Conservation (phyloP, 2,888 invertebrate species). For the Aromia moschata region DNA sequence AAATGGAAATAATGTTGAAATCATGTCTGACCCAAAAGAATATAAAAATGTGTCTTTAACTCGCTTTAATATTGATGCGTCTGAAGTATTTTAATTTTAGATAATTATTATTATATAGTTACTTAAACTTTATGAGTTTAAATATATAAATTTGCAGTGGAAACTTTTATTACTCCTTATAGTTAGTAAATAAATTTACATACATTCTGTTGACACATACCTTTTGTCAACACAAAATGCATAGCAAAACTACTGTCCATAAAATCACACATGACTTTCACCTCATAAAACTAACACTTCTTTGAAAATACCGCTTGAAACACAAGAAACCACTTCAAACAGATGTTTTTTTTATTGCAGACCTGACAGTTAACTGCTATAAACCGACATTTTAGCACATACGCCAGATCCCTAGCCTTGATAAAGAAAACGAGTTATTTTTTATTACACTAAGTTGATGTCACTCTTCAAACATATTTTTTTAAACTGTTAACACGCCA, state of each 20-base stretch:
- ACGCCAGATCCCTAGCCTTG: slow-evolving; percentile 15
- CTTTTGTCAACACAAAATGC: slow-evolving; percentile 15
- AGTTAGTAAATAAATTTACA: slow-evolving; percentile 10
- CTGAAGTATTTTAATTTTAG: too few species aligned
- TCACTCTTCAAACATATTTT: slow-evolving; percentile 13
- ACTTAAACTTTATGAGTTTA: too few species aligned
- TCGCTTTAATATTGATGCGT: too few species aligned
- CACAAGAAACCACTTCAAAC: background rate
- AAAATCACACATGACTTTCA: slow-evolving; percentile 25
- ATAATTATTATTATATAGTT: too few species aligned
- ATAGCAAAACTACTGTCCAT: slow-evolving; percentile 14
- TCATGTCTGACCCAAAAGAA: too few species aligned
- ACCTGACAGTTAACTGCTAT: background rate
- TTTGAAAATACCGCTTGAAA: background rate
- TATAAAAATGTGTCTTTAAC: too few species aligned
- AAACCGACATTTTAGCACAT: slow-evolving; percentile 7
- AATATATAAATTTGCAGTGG: too few species aligned
- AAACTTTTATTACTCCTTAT: too few species aligned
- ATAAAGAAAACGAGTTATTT: slow-evolving; percentile 16
- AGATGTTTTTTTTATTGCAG: background rate
- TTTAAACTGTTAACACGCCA: background rate
- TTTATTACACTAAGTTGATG: slow-evolving; percentile 9
- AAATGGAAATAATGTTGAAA: too few species aligned
- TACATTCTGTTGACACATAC: slow-evolving; percentile 4
- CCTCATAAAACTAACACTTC: background rate